Base-by-base conservation (phyloP, 2,113 vertebrate species). In the Rhinopomastus cyanomelas region DNA sequence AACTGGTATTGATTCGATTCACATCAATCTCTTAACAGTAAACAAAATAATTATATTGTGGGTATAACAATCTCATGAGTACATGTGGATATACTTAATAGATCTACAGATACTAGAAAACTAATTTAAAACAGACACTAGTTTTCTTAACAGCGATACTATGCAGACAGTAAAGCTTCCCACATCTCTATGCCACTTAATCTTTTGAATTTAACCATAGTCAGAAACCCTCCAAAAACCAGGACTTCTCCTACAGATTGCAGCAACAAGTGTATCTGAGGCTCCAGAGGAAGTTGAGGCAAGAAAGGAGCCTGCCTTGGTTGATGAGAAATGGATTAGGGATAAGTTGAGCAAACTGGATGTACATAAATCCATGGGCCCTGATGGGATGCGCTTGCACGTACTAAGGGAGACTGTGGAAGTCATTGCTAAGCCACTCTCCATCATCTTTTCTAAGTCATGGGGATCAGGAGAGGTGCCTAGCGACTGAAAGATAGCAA, bases 31-130 rank as follows among this genome's bases (percentile, higher is more conserved):
- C 67, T 57, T 88, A 93, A 75, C 23, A 12, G 85, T 77, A 93
- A 93, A 87, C 89, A 90, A 93, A 90, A 89, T 59, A 89, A 82
- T 73, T 80, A 69, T 44, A 93, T 66, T 69, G 48, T 74, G 30
- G 82, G 27, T 17, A 37, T 27, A 68, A 61, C 66, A 80, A 37
- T 51, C 90, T 57, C 73, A 44, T 21, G 44, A 29, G n/a, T 39
- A 65, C 39, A 68, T 46, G 53, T 9, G 66, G 61, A 81, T 88
- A 44, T 26, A 76, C 59, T 83, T 76, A 92, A 89, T 4, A 88
- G 69, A 78, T 87, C 39, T n/a, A 73, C 27, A 80, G 71, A 69
- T 12, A 85, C 27, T 16, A 89, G 13, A 92, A 88, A 76, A 34
- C n/a, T 65, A 62, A 73, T 75, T 89, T 85, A 65, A 82, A 90